Conservation (phyloP, 2,797 vertebrate genomes). For the Erithacus rubecula region DNA sequence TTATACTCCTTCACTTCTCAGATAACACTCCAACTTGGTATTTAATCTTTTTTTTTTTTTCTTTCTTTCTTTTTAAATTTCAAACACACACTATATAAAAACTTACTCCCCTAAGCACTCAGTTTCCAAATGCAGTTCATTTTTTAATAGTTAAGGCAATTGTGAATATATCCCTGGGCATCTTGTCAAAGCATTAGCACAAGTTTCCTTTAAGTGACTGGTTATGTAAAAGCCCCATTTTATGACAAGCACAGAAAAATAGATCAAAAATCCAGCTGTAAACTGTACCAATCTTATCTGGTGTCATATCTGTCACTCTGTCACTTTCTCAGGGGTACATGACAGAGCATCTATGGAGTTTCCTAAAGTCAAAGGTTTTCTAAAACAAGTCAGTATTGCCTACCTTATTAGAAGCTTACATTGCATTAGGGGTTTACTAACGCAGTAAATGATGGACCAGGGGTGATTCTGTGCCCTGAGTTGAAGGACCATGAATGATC, state of each 20-base stretch:
- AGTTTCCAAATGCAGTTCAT: conserved; percentile 20
- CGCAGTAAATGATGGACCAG: background rate
- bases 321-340: background rate
- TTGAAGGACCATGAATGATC: too few relatives aligned
- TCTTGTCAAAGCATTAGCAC: conserved; percentile 39
- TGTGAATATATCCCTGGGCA: background rate
- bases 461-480: background rate
- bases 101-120: background rate
- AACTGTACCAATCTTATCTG: background rate
- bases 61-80: background rate
- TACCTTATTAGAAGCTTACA: background rate
- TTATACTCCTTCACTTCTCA: conserved; percentile 42
- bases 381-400: background rate
- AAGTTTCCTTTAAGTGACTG: conserved; percentile 4
- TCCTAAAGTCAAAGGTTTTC: background rate
- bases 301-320: background rate
- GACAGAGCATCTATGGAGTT: background rate
- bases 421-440: background rate
- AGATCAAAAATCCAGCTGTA: background rate
- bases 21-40: background rate
- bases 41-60: background rate
- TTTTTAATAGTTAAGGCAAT: conserved; percentile 4
- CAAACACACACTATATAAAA: conserved; percentile 18
- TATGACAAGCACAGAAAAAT: background rate
- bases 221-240: conserved; percentile 2